A percentile compares a stretch with the other conserved stretches of the same genome.
Conservation (phyloP, 2,113 vertebrate genomes). For the Oncorhynchus clarkii region DNA sequence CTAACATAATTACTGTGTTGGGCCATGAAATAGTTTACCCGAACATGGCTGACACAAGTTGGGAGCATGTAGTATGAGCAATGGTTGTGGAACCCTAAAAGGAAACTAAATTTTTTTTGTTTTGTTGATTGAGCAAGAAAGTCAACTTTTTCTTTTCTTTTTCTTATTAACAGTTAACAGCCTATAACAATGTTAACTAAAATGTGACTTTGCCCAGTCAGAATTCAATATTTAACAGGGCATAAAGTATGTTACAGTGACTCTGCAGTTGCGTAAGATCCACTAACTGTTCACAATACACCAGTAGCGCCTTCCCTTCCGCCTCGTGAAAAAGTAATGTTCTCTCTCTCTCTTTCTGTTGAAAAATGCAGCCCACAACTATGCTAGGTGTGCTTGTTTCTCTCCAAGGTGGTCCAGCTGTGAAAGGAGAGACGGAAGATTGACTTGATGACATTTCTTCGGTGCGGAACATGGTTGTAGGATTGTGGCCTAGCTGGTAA, state of each 20-base stretch:
- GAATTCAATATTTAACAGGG: neutral
- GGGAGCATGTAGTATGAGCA: no score
- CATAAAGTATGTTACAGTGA: neutral
- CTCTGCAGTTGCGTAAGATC: neutral
- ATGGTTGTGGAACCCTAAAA: no score
- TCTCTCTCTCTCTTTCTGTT: constrained; percentile 3
- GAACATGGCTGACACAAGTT: no score
- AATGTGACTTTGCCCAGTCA: neutral
- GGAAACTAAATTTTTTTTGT: no score
- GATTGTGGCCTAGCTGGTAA: constrained; percentile 30
- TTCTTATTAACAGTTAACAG: no score
- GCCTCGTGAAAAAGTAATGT: constrained; percentile 43
- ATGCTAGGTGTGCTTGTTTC: neutral
- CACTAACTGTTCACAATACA: neutral
- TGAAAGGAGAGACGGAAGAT: neutral
- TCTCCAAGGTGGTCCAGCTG: constrained; percentile 1
- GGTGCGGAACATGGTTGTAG: constrained; percentile 5
- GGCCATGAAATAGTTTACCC: no score
- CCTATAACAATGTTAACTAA: no score
- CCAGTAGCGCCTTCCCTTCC: constrained; percentile 1
- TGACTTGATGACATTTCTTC: neutral
- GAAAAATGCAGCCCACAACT: constrained; percentile 26
- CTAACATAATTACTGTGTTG: no score
- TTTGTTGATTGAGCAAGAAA: no score
- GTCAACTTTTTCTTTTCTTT: no score